Percentiles rank a stretch among this genome's conserved stretches.
phyloP scores from a whole-genome alignment of 53 echinoderm and acorn worm genomes.

The Pentamera pediparva region DNA sequence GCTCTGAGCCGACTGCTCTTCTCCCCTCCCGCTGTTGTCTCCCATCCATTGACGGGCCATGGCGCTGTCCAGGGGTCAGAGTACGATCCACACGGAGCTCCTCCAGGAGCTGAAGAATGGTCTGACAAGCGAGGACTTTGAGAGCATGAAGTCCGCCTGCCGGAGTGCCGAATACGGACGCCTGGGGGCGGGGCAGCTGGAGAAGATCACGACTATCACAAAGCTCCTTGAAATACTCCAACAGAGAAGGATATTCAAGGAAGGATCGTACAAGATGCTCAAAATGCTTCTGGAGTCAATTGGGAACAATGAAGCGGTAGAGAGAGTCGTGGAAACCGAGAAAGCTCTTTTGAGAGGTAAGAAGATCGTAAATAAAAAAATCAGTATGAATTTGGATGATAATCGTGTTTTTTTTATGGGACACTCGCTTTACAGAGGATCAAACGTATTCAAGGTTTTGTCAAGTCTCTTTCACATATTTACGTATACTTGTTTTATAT shows the following conservation, averaged over 20 bases:
- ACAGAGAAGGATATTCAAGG: conserved; percentile 12
- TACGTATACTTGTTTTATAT: too few species aligned
- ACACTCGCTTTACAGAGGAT: too few species aligned
- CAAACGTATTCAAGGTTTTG: too few species aligned
- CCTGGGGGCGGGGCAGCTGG: conserved; percentile 6
- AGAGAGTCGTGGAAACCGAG: neutral
- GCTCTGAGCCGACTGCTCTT: too few species aligned
- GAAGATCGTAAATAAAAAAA: neutral
- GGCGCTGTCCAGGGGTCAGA: neutral
- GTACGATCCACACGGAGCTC: neutral
- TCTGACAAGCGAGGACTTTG: neutral
- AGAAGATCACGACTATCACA: neutral
- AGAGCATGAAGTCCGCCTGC: neutral
- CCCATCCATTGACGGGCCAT: too few species aligned
- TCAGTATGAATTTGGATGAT: neutral
- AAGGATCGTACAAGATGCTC: conserved; percentile 1
- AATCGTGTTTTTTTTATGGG: too few species aligned
- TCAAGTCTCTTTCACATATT: too few species aligned
- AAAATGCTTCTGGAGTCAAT: neutral
- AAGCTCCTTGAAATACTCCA: neutral
- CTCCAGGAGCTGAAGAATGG: neutral
- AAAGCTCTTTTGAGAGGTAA: neutral
- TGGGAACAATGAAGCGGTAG: neutral
- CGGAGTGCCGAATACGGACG: neutral
- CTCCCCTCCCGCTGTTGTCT: too few species aligned